phyloP scores from a whole-genome alignment of 2,113 vertebrate genomes.

The Hippocampus guttulatus region DNA sequence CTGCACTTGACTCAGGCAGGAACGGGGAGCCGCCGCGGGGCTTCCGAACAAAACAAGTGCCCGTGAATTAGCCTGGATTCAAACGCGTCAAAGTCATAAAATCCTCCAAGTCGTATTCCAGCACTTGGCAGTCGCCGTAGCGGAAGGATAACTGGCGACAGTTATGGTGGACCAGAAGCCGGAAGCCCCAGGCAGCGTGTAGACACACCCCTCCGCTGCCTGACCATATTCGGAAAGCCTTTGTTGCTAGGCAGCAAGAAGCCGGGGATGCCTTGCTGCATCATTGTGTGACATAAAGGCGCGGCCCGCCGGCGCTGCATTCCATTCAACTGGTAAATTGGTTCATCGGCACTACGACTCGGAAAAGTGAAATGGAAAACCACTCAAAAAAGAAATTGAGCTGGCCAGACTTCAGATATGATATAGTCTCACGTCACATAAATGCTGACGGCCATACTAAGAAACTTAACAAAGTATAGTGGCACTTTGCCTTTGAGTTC shows the following conservation, averaged over 20 bases:
- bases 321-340: neutral
- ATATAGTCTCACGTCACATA: neutral
- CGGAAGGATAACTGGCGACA: neutral
- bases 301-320: neutral
- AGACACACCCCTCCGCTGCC: slow-evolving; percentile 56
- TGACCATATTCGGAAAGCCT: slow-evolving; percentile 73
- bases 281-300: slow-evolving; percentile 9
- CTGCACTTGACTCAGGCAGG: slow-evolving; percentile 62
- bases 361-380: neutral
- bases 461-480: no score
- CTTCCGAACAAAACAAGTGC: neutral
- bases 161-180: neutral
- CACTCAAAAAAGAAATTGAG: neutral
- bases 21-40: slow-evolving; percentile 7
- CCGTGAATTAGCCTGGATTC: neutral
- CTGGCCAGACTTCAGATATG: neutral
- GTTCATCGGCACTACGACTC: neutral
- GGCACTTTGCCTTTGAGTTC: no score
- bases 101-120: neutral
- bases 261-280: slow-evolving; percentile 55
- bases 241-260: slow-evolving; percentile 67
- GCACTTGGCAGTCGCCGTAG: slow-evolving; percentile 13
- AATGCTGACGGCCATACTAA: neutral
- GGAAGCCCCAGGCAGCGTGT: slow-evolving; percentile 34
- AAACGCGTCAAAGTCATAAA: neutral